These are phyloP conservation scores for Leuctra nigra DNA, from an alignment of 2,888 invertebrate genomes.

Conservation along the genomic window DNA sequence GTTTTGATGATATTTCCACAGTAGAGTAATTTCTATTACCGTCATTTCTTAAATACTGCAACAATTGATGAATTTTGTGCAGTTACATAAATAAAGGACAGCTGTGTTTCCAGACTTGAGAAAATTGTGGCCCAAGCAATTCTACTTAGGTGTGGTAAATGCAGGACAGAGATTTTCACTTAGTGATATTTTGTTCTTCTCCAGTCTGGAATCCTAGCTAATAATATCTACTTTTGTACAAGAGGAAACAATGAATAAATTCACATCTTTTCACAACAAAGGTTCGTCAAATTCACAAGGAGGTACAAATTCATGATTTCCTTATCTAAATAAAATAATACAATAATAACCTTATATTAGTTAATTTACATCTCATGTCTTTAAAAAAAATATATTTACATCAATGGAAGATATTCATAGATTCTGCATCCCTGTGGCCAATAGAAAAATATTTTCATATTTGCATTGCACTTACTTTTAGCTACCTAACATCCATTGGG, in stretches of 20 bases:
- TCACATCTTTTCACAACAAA: neutral
- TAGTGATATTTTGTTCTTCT: too few relatives aligned
- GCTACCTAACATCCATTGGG: neutral
- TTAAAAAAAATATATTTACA: slow-evolving; percentile 15
- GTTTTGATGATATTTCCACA: slow-evolving; percentile 11
- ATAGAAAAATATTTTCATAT: slow-evolving; percentile 23
- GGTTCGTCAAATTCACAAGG: slow-evolving; percentile 2
- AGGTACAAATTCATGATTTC: neutral
- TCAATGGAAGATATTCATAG: slow-evolving; percentile 8
- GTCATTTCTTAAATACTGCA: neutral
- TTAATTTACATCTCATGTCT: slow-evolving; percentile 9
- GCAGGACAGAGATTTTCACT: too few relatives aligned
- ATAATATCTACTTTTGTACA: too few relatives aligned
- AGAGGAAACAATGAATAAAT: too few relatives aligned
- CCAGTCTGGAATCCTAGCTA: too few relatives aligned
- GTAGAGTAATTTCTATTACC: neutral
- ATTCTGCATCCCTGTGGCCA: slow-evolving; percentile 19
- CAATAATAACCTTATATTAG: slow-evolving; percentile 7
- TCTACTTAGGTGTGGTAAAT: too few relatives aligned
- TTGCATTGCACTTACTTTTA: neutral
- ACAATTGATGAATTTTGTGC: neutral
- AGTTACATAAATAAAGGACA: too few relatives aligned
- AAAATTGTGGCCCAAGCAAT: neutral
- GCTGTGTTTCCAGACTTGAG: neutral
- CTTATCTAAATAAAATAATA: neutral